phyloP scores from a whole-genome alignment of 2,888 invertebrate genomes.

The Bimastos eiseni region DNA sequence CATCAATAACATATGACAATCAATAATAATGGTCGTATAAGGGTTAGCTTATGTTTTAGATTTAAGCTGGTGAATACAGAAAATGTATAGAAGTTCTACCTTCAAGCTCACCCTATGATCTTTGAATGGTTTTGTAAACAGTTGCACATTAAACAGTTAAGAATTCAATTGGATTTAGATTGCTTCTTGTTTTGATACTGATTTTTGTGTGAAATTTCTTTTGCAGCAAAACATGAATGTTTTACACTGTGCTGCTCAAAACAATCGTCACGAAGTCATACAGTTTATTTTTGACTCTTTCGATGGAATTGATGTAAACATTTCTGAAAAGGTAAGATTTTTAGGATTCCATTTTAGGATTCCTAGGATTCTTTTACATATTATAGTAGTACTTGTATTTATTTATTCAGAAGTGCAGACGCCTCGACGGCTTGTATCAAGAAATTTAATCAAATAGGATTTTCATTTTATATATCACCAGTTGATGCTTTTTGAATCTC shows the following conservation, averaged over 20 bases:
- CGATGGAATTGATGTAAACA: conserved; percentile 68
- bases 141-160: not conserved
- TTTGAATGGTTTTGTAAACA: not conserved
- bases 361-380: not conserved
- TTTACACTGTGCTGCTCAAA: conserved; percentile 77
- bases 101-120: not conserved
- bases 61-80: not conserved
- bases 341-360: conserved; percentile 45
- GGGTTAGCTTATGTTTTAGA: not conserved
- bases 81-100: not conserved
- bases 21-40: too few relatives aligned
- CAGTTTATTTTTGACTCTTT: conserved; percentile 71
- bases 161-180: not conserved
- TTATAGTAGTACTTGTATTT: not conserved
- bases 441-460: too few relatives aligned
- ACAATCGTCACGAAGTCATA: conserved; percentile 71
- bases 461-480: too few relatives aligned
- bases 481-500: too few relatives aligned
- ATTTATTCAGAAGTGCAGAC: too few relatives aligned
- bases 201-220: not conserved
- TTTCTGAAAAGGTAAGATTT: conserved; percentile 67
- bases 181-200: conserved; percentile 4
- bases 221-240: conserved; percentile 65
- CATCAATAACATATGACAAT: too few relatives aligned
- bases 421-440: too few relatives aligned